Base-by-base conservation (phyloP, 2,888 invertebrate genomes). In the Lagria hirta region DNA sequence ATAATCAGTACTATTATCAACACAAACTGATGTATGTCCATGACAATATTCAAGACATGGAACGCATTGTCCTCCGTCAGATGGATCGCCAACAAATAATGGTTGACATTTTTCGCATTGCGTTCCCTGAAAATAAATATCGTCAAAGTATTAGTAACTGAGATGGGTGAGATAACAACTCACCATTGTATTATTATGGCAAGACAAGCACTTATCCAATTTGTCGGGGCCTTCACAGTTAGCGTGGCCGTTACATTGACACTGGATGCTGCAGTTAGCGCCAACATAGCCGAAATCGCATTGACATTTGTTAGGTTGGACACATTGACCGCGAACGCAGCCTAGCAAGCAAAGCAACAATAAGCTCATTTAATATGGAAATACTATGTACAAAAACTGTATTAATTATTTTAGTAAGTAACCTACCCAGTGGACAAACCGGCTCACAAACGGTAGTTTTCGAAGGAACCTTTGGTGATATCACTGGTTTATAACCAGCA, bases 201-300 rank as follows among this genome's bases (percentile, higher is more conserved):
- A 96, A 67, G 86, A 76, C 20, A 84, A 73, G 65, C 96, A 96
- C 47, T 80, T 78, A 64, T 88, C 86, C 46, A 91, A 77, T 60
- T 85, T 84, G 65, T 90, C 88, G 4, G 90, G 90, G 1, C 92
- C 90, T 60, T 82, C 84, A 68, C 96, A 97, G 68, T 94, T 82
- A 42, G 94, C 88, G 73, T 96, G 94, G 0, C 93, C 93, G 68
- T 96, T 94, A 69, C 96, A 97, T 68, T 90, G 85, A 68, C 96
- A 96, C 71, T 92, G 89, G 49, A 89, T 89, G 57, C 89, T 89
- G 70, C 96, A 97, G 74, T 94, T 93, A 55, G 86, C 84, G 36
- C 96, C 95, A 13, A 96, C 93, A 71, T 89, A 96, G 42, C 95
- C 95, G 73, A 97, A 96, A 74, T 92, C 86, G 67, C 96, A 96